phyloP scores from a whole-genome alignment of 2,888 invertebrate genomes.

The Arge pagana region DNA sequence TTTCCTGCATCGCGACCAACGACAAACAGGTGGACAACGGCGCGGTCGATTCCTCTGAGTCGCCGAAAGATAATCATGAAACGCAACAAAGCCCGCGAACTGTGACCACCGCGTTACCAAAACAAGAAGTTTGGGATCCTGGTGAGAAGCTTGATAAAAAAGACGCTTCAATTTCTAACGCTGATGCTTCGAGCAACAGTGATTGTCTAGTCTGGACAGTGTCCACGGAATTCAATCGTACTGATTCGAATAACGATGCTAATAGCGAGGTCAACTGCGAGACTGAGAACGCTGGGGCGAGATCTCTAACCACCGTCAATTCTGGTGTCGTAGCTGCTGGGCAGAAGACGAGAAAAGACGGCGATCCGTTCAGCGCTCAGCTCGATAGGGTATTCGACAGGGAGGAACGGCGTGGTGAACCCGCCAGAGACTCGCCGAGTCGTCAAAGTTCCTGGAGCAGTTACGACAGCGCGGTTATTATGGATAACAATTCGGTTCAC shows the following conservation, averaged over 20 bases:
- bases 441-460: constrained; percentile 80
- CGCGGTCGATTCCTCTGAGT: too few relatives aligned
- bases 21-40: neutral
- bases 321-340: constrained; percentile 25
- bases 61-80: constrained; percentile 27
- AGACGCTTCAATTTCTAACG: neutral
- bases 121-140: constrained; percentile 72
- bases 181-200: constrained; percentile 35
- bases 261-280: constrained; percentile 33
- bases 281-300: constrained; percentile 33
- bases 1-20: neutral
- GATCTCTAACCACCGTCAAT: constrained; percentile 26
- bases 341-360: constrained; percentile 57
- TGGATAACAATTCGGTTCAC: constrained; percentile 74
- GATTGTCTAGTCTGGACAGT: constrained; percentile 62
- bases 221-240: constrained; percentile 50
- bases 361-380: constrained; percentile 73
- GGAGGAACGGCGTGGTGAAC: constrained; percentile 61
- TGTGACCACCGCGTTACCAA: constrained; percentile 50
- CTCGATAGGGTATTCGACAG: constrained; percentile 74
- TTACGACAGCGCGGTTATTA: constrained; percentile 76
- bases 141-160: constrained; percentile 59
- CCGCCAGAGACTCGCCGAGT: constrained; percentile 62
- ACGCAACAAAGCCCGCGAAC: constrained; percentile 14
- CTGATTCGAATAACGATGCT: constrained; percentile 51